Evolutionary conservation across 2,888 invertebrate species (phyloP), one percentile per base, ranked within the genome.

Genomic region (Patella ulyssiponensis): DNA sequence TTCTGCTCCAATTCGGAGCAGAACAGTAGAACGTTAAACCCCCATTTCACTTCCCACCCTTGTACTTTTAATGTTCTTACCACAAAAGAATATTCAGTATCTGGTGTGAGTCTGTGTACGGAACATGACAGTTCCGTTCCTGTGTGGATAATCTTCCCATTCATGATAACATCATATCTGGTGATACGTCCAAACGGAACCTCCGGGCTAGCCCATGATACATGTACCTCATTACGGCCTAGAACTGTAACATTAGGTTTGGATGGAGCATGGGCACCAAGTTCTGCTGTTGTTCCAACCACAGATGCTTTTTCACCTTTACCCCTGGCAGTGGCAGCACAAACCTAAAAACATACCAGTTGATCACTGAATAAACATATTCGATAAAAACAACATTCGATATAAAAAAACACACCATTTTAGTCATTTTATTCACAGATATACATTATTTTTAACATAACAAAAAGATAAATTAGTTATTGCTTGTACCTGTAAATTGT

Each of bases 11-110:
- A 0, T 0, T 33, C 2, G 33, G 4, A 33, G 33, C 33, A 33
- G 33, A 33, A 33, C 33, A 33, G 33, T 4, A 33, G 33, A 4
- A 33, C 4, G 33, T 33, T 33, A 33, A 33, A 33, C n/a, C 27
- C 4, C 33, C 33, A 33, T 33, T 33, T 33, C 33, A 33, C 4
- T 3, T 33, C 27, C 27, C 27, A 27, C 33, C 33, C 33, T 4
- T 33, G 33, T 33, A 33, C 33, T 33, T 3, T 33, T 3, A 33
- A 33, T 33, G 33, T 27, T 80, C 83, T 79, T 78, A 90, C 91
- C 82, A 88, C 85, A 83, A 91, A 88, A n/a, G 85, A 85, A 82
- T 92, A 92, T 78, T 91, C 92, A 33, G 89, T 91, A 78, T 91
- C 91, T 9, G 92, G 90, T 15, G 84, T 87, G 9, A 92, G 85